Conservation (phyloP, 2,888 invertebrate genomes). For the Bhutanitis thaidina region DNA sequence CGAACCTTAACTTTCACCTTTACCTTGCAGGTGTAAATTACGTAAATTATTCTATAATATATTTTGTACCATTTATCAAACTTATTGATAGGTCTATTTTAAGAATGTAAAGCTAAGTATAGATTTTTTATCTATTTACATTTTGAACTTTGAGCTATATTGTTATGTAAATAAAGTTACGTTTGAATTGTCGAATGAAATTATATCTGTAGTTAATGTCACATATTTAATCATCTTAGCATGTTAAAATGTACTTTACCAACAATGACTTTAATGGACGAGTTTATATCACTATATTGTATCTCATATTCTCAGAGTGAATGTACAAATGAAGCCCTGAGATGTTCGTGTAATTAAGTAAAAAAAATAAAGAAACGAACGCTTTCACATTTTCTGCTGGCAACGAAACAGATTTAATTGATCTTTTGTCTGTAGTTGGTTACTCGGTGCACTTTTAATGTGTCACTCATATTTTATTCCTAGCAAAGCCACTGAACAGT, state of each 20-base stretch:
- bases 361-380: not conserved
- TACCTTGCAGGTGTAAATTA: too few relatives aligned
- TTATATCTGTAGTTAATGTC: not conserved
- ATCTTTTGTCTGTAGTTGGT: slow-evolving; percentile 2
- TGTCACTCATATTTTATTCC: not conserved
- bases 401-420: not conserved
- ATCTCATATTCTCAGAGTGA: not conserved
- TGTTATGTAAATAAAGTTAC: slow-evolving; percentile 2
- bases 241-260: not conserved
- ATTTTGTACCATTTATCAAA: slow-evolving; percentile 16
- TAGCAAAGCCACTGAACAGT: not conserved
- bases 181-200: not conserved
- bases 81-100: not conserved
- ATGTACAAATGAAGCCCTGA: not conserved
- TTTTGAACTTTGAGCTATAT: slow-evolving; percentile 6
- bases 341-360: not conserved
- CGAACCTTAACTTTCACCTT: too few relatives aligned
- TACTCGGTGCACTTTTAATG: not conserved
- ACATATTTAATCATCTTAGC: not conserved
- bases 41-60: slow-evolving; percentile 1
- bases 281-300: not conserved
- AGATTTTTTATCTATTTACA: slow-evolving; percentile 15
- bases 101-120: not conserved
- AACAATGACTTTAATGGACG: too few relatives aligned
- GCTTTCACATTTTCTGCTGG: not conserved